Base-by-base conservation (phyloP, 2,797 vertebrate genomes). In the Philypnodon macrostomus region DNA sequence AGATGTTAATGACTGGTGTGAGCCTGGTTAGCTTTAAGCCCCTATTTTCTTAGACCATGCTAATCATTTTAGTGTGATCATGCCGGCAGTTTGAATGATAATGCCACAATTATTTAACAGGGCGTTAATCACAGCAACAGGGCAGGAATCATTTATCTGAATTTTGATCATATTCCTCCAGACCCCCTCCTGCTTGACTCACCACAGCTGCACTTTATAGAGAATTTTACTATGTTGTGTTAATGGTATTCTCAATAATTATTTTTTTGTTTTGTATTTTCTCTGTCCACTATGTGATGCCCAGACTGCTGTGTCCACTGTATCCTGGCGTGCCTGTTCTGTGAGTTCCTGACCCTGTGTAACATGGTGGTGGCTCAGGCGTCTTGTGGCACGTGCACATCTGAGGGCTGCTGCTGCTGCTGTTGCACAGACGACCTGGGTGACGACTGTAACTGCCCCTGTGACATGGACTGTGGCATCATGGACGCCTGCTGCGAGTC, bases 401-500 rank as follows among this genome's bases (percentile, higher is more conserved):
- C 94, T 0, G 95, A 97, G 80, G 89, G 89, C 27, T 97, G 95
- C 86, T 98, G 95, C 78, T 97, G 95, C 63, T 97, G 95, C 59
- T 98, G 95, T 81, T 93, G 94, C 19, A 75, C 88, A 1, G 95
- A 96, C 0, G 95, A 98, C 65, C 72, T 94, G 83, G 95, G 95
- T 1, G 95, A 98, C 18, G 95, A 95, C 89, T 98, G 95, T 86
- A 95, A 91, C 90, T 94, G 92, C 80, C 93, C 95, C 0, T 98
- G 96, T 47, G 96, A 98, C 68, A 94, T 94, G 94, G 94, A 96
- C 74, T 98, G 96, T 50, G 95, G 96, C 81, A 94, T 98, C 76
- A 95, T 99, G 94, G 97, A 99, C 0, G 94, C 93, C 30, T 99
- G 97, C 81, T 98, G 96, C 77, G 95, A 98, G 85, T 98, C 96